These are phyloP conservation scores for Liparis tanakae DNA, from an alignment of 2,797 vertebrate genomes.

Conservation along the genomic window DNA sequence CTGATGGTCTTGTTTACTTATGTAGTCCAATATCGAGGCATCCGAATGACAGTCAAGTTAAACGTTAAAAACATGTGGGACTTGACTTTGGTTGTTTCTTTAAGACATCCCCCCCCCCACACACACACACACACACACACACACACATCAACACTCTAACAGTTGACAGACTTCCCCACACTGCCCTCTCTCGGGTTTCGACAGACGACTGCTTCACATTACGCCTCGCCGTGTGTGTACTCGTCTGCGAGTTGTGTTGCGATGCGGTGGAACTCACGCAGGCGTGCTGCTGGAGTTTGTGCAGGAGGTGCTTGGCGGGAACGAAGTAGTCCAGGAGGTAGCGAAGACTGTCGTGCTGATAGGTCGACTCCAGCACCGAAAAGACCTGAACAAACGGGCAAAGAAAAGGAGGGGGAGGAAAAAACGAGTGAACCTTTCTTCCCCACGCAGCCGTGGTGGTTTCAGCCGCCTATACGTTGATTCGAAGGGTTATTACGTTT, in stretches of 20 bases:
- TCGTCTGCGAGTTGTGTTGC: slow-evolving; percentile 11
- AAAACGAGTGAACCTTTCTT: not conserved
- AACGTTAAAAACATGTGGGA: not conserved
- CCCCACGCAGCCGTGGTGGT: slow-evolving; percentile 18
- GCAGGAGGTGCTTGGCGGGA: slow-evolving; percentile 86
- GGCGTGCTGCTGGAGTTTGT: slow-evolving; percentile 86
- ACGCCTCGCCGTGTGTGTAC: slow-evolving; percentile 51
- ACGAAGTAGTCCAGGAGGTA: slow-evolving; percentile 88
- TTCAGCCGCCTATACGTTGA: slow-evolving; percentile 4
- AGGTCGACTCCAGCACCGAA: slow-evolving; percentile 86
- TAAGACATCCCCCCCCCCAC: not conserved
- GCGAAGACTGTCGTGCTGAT: slow-evolving; percentile 86
- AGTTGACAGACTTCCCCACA: slow-evolving; percentile 28
- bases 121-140: not conserved
- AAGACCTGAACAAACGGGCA: slow-evolving; percentile 76
- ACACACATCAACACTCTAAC: not conserved
- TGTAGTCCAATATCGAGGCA: not conserved
- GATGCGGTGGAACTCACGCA: slow-evolving; percentile 77
- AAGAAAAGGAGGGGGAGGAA: not conserved
- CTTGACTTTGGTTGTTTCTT: not conserved
- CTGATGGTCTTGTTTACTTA: not conserved
- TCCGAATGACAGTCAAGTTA: not conserved
- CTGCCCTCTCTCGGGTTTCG: not conserved
- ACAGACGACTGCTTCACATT: slow-evolving; percentile 54
- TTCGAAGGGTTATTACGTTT: slow-evolving; percentile 24